phyloP scores from a whole-genome alignment of 2,797 vertebrate species.

The Spinus olivaceus region DNA sequence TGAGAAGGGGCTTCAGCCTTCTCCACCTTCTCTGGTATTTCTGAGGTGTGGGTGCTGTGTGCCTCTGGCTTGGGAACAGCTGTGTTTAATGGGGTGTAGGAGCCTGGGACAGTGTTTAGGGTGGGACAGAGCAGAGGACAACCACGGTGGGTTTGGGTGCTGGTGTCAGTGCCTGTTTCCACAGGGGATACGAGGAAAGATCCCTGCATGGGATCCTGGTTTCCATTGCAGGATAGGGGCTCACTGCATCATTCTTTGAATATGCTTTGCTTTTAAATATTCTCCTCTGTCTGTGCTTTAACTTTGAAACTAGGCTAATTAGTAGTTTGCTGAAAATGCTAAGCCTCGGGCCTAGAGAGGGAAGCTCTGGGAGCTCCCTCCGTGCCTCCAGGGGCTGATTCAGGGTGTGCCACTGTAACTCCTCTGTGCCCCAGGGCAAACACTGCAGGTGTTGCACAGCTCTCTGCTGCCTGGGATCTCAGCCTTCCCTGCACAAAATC shows the following conservation, averaged over 20 bases:
- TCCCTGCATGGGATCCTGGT: not conserved
- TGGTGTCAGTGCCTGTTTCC: not conserved
- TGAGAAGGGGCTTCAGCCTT: not conserved
- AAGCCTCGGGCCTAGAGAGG: not conserved
- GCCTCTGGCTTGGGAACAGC: not conserved
- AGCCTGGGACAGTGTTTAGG: not conserved
- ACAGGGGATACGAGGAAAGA: fast-evolving
- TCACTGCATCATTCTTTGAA: not conserved
- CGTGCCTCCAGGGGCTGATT: not conserved
- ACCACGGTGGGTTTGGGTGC: not conserved
- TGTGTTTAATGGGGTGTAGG: not conserved
- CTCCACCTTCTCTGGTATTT: not conserved
- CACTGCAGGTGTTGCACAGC: not conserved
- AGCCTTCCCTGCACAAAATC: not conserved
- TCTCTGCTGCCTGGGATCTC: not conserved
- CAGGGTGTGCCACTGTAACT: not conserved
- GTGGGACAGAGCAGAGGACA: not conserved
- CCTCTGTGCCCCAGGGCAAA: not conserved
- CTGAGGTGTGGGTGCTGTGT: not conserved
- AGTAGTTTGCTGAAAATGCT: not conserved
- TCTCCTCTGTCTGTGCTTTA: not conserved
- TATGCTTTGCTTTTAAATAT: not conserved
- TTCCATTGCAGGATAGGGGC: not conserved
- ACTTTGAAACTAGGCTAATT: not conserved
- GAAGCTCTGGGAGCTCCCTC: not conserved